phyloP scores from a whole-genome alignment of 2,113 vertebrate genomes.

The Lycocorax pyrrhopterus region DNA sequence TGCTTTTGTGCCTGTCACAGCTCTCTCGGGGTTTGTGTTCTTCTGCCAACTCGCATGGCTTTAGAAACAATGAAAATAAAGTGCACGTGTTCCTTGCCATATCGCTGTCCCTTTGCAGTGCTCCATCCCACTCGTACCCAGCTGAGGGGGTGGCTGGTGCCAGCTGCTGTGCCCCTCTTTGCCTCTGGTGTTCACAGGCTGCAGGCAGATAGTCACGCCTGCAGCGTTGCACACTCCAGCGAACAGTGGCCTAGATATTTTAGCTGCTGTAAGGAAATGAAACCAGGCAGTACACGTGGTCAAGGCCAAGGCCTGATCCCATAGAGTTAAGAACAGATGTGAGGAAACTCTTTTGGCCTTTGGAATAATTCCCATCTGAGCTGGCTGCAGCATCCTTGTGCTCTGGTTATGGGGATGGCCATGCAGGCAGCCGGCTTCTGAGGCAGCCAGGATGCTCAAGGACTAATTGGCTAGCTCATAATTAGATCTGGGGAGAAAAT shows the following conservation, averaged over 20 bases:
- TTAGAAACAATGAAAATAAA: not conserved
- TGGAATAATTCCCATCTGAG: not conserved
- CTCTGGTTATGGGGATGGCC: not conserved
- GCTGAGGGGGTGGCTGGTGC: not conserved
- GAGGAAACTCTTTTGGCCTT: not conserved
- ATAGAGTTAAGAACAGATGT: not conserved
- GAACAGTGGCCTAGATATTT: not conserved
- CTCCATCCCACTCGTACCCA: rapidly evolving
- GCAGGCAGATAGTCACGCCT: not conserved
- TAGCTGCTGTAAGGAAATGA: not conserved
- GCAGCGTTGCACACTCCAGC: not conserved
- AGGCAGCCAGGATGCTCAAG: not conserved
- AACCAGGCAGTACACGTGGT: not conserved
- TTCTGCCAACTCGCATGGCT: rapidly evolving
- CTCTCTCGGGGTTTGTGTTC: not conserved
- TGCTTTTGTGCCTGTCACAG: not conserved
- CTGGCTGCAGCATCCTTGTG: not conserved
- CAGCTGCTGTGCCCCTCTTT: not conserved
- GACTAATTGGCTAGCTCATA: not conserved
- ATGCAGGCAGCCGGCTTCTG: not conserved
- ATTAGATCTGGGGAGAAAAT: not conserved
- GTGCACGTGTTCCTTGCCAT: rapidly evolving
- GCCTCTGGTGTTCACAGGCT: not conserved
- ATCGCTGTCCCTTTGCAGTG: not conserved
- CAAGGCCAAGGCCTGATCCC: not conserved